Conservation (phyloP, 2,888 invertebrate species). For the Pogonocherus hispidulus region DNA sequence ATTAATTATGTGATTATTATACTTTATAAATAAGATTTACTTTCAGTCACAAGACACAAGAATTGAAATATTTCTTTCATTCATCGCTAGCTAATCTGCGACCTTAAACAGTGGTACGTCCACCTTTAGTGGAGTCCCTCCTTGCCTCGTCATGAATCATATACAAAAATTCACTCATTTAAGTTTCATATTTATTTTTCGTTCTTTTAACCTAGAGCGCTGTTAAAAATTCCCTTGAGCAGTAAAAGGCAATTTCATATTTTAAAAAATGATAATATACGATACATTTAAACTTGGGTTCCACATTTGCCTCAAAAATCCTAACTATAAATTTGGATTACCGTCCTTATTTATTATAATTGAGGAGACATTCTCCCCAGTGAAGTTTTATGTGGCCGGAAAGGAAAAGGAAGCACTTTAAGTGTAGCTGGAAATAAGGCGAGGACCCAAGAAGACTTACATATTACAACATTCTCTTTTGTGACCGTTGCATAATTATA, state of each 20-base stretch:
- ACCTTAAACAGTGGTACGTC: too few relatives aligned
- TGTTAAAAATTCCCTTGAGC: neutral
- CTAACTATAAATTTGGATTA: conserved; percentile 15
- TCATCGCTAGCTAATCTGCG: too few relatives aligned
- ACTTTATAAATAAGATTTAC: too few relatives aligned
- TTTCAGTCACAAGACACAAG: too few relatives aligned
- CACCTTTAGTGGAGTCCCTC: too few relatives aligned
- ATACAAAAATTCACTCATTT: too few relatives aligned
- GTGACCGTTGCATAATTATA: conserved; percentile 43
- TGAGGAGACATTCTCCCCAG: conserved; percentile 14
- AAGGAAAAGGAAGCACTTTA: conserved; percentile 11
- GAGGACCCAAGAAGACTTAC: neutral
- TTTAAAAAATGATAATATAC: conserved; percentile 2
- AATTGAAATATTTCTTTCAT: too few relatives aligned
- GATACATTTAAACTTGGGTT: conserved; percentile 1
- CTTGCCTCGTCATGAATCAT: too few relatives aligned
- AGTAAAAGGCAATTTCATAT: neutral
- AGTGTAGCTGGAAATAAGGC: neutral
- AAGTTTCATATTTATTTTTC: too few relatives aligned
- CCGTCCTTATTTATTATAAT: conserved; percentile 13
- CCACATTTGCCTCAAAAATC: neutral
- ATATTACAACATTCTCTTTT: neutral
- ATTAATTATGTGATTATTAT: too few relatives aligned
- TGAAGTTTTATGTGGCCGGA: neutral
- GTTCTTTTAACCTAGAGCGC: too few relatives aligned